Evolutionary conservation across 2,888 invertebrate genomes (phyloP).

Genomic region (Lithophane ornitopus): DNA sequence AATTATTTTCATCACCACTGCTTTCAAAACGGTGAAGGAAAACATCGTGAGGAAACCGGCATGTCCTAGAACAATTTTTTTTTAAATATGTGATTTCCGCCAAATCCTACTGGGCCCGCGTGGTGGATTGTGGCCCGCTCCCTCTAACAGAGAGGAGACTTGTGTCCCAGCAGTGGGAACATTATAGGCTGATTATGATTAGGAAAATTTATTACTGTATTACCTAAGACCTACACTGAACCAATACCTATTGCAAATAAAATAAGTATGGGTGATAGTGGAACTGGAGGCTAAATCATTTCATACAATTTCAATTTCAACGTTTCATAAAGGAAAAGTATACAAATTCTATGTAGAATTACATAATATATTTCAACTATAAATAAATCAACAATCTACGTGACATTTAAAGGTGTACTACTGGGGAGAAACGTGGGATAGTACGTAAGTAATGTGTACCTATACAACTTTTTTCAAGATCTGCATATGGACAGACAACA

Average conservation of each 20-base stretch:
- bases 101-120: neutral
- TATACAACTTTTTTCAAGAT: neutral
- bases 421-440: too few relatives aligned
- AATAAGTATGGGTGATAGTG: neutral
- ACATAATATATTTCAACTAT: neutral
- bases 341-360: neutral
- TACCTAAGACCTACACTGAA: too few relatives aligned
- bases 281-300: neutral
- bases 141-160: neutral
- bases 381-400: neutral
- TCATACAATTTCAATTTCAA: neutral
- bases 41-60: neutral
- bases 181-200: too few relatives aligned
- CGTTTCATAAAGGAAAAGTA: neutral
- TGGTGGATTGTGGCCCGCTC: neutral
- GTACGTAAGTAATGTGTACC: neutral
- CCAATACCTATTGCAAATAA: too few relatives aligned
- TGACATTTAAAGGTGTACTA: neutral
- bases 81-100: neutral
- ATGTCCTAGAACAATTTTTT: neutral
- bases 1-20: too few relatives aligned
- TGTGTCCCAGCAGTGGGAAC: neutral
- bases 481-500: neutral
- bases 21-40: too few relatives aligned
- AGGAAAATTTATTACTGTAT: too few relatives aligned